Percentiles rank a stretch among this genome's conserved stretches.
Conservation (phyloP, 2,113 vertebrate genomes). For the Vicugna pacos region DNA sequence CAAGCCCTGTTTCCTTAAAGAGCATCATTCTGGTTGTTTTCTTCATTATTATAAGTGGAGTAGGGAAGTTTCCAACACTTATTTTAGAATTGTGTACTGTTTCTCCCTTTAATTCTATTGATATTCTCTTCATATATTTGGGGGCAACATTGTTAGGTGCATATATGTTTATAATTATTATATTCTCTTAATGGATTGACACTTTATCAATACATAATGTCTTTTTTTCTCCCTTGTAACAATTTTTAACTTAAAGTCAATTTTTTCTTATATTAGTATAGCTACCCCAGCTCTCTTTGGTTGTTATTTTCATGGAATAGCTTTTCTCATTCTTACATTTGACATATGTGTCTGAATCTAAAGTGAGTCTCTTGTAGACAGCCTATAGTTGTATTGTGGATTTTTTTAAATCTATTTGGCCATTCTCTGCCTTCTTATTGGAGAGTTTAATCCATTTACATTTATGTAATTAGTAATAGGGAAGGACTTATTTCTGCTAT, state of each 20-base stretch:
- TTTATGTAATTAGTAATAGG: neutral
- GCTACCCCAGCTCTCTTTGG: neutral
- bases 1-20: neutral
- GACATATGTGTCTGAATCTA: neutral
- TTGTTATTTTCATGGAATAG: neutral
- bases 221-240: neutral
- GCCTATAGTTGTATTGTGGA: neutral
- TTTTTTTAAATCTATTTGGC: neutral
- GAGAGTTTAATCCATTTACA: neutral
- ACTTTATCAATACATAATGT: neutral
- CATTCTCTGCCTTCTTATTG: neutral
- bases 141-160: neutral
- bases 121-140: neutral
- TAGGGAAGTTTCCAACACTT: neutral
- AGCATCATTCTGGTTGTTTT: neutral
- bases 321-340: neutral
- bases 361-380: neutral
- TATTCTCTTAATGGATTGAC: neutral
- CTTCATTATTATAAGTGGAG: neutral
- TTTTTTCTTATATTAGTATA: neutral
- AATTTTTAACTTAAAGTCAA: neutral
- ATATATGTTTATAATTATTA: constrained; percentile 31
- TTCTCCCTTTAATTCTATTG: neutral
- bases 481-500: neutral
- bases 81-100: neutral